Conservation (phyloP, 2,113 vertebrate species). For the Grus americana region DNA sequence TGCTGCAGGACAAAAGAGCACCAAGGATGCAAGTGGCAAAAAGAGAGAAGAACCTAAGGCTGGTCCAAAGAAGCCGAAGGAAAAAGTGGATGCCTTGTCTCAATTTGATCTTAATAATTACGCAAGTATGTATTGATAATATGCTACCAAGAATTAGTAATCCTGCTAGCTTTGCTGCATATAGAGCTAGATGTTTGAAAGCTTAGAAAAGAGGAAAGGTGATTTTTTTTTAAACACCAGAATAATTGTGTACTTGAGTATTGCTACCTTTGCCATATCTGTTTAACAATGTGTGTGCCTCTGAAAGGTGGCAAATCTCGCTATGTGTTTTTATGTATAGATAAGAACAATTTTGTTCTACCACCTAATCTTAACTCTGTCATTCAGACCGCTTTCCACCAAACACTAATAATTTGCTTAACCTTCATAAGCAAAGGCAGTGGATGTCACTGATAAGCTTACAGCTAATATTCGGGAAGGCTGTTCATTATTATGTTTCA, state of each 20-base stretch:
- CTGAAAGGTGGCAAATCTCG: background rate
- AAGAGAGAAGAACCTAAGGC: constrained; percentile 93
- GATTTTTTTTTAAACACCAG: background rate
- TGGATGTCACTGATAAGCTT: background rate
- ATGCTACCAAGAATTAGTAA: background rate
- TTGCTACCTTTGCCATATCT: background rate
- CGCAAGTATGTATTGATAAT: constrained; percentile 85
- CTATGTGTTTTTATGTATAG: background rate
- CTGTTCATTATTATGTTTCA: background rate
- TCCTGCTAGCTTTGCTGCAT: background rate
- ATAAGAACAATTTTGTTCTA: background rate
- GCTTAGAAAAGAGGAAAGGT: background rate
- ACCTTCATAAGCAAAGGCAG: background rate
- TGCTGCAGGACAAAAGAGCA: constrained; percentile 73
- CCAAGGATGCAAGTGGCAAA: constrained; percentile 83
- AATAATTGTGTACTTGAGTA: background rate
- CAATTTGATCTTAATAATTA: constrained; percentile 99
- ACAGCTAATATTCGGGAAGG: background rate
- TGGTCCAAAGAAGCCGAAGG: constrained; percentile 92
- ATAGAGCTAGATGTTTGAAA: background rate
- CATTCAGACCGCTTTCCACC: background rate
- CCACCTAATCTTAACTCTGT: background rate
- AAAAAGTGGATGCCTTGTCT: constrained; percentile 93
- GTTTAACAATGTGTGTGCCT: background rate
- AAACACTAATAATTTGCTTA: background rate